Evolutionary conservation across 2,888 invertebrate genomes (phyloP).

Genomic region (Cerastis leucographa): DNA sequence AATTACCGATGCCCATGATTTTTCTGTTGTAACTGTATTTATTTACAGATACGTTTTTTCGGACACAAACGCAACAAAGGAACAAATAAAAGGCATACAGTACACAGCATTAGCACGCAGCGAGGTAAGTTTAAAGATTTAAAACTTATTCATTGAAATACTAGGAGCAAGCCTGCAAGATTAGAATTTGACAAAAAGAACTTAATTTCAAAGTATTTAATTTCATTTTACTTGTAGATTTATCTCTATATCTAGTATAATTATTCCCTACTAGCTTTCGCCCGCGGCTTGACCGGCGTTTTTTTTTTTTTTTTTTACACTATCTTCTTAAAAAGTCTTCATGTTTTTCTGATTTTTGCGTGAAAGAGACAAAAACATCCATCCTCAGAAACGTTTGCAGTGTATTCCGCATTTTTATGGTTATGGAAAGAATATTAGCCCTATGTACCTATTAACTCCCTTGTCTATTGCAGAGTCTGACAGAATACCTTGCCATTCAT

Average conservation of each 20-base stretch:
- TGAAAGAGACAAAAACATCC: background rate
- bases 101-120: background rate
- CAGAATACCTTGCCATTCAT: constrained; percentile 81
- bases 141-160: background rate
- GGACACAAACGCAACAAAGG: constrained; percentile 2
- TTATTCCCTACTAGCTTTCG: background rate
- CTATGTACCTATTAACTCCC: background rate
- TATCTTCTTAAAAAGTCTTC: no score
- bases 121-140: background rate
- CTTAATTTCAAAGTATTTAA: background rate
- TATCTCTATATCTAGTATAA: no score
- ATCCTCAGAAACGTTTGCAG: background rate
- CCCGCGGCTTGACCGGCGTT: background rate
- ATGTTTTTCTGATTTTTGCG: background rate
- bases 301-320: no score
- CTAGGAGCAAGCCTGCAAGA: background rate
- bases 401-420: background rate
- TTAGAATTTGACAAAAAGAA: background rate
- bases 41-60: constrained; percentile 4
- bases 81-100: background rate
- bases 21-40: background rate
- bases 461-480: constrained; percentile 75
- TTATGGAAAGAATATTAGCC: background rate
- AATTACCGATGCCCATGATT: background rate
- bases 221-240: background rate